Evolutionary conservation across 2,888 invertebrate species (phyloP).

Genomic region (Cheilosia variabilis): DNA sequence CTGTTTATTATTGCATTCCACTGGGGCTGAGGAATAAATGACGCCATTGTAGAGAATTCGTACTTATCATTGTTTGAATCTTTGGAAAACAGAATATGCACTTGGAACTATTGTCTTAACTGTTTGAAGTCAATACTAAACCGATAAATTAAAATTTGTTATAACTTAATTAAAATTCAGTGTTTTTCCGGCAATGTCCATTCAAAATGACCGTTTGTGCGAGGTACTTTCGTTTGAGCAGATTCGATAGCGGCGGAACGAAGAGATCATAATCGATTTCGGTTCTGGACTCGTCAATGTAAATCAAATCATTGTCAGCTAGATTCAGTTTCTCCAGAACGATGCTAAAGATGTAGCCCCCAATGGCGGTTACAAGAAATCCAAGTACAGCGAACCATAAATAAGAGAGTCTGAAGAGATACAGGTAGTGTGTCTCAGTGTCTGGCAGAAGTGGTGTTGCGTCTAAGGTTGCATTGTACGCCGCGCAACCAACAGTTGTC

Average conservation of each 20-base stretch:
- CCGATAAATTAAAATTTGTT: no score
- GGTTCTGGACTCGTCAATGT: constrained; percentile 79
- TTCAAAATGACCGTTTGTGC: constrained; percentile 39
- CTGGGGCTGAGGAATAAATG: no score
- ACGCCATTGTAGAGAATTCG: no score
- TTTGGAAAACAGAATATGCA: no score
- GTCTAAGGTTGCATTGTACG: constrained; percentile 33
- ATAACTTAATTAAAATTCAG: constrained; percentile 34
- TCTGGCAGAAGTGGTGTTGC: constrained; percentile 24
- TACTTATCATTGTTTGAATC: no score
- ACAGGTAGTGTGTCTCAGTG: constrained; percentile 80
- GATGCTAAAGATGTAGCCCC: constrained; percentile 85
- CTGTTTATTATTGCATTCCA: no score
- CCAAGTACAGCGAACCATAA: constrained; percentile 88
- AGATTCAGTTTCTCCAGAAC: constrained; percentile 80
- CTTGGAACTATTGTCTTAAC: no score
- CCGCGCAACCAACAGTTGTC: constrained; percentile 85
- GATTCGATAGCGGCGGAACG: constrained; percentile 84
- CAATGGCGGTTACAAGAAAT: constrained; percentile 83
- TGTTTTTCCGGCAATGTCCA: constrained; percentile 49
- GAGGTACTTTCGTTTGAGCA: constrained; percentile 79
- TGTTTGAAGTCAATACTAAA: no score
- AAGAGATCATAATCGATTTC: constrained; percentile 86
- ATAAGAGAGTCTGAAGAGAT: constrained; percentile 90
- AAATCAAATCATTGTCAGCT: constrained; percentile 80